Conservation (phyloP, 2,797 vertebrate genomes). For the Helarctos malayanus region DNA sequence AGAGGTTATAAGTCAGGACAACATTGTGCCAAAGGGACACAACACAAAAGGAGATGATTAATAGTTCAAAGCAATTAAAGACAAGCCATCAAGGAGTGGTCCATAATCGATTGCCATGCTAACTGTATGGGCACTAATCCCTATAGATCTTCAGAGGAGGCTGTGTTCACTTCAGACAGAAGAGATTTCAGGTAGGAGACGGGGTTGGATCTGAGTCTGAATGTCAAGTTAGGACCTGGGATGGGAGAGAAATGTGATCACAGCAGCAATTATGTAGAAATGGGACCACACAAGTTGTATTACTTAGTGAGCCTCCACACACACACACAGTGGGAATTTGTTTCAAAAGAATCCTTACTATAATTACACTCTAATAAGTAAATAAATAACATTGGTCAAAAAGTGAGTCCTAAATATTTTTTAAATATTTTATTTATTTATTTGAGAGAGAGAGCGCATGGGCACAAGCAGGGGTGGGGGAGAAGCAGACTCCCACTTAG, state of each 20-base stretch:
- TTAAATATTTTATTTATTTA: neutral
- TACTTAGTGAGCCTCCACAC: neutral
- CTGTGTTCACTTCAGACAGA: neutral
- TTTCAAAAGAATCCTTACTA: neutral
- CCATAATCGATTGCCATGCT: constrained; percentile 15
- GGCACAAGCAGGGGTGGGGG: too few species aligned
- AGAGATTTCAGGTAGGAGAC: constrained; percentile 9
- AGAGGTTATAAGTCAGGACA: neutral
- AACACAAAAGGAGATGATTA: constrained; percentile 50
- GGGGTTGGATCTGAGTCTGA: constrained; percentile 16
- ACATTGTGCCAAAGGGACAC: neutral
- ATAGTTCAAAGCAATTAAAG: constrained; percentile 33
- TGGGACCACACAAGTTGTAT: neutral
- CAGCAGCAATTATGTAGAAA: neutral
- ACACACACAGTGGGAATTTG: neutral
- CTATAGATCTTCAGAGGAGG: constrained; percentile 40
- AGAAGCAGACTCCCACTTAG: too few species aligned
- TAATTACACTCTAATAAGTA: neutral
- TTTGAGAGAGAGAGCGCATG: too few species aligned
- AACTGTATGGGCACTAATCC: neutral
- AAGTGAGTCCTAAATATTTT: neutral
- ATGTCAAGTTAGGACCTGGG: neutral
- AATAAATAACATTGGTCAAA: neutral
- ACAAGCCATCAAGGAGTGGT: neutral
- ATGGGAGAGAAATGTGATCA: constrained; percentile 15